These are phyloP conservation scores for Eucidaris tribuloides DNA, from an alignment of 35 echinoderm and acorn worm genomes.

Conservation along the genomic window DNA sequence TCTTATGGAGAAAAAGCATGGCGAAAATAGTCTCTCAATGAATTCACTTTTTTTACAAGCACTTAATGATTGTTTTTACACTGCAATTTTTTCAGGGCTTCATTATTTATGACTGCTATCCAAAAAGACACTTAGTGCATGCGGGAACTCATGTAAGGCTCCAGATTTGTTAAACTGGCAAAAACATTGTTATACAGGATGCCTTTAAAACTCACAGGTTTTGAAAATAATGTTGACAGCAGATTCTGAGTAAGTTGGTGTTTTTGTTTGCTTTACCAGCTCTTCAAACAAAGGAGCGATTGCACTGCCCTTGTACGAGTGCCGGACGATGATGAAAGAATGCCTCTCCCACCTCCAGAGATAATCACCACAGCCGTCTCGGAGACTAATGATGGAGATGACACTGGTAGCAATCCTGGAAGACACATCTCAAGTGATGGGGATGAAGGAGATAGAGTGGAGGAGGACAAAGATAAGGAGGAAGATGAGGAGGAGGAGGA, in stretches of 20 bases:
- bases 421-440: background rate
- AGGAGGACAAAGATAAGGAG: background rate
- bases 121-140: no score
- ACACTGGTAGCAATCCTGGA: background rate
- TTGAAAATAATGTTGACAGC: background rate
- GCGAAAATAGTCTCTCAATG: no score
- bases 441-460: no score
- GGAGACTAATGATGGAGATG: background rate
- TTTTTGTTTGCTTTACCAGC: background rate
- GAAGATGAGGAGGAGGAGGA: background rate
- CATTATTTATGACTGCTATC: no score
- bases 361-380: background rate
- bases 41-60: no score
- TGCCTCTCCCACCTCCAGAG: background rate
- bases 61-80: no score
- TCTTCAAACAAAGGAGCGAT: background rate
- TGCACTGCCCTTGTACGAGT: no score
- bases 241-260: background rate
- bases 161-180: no score
- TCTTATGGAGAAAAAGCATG: no score
- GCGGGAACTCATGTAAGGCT: no score
- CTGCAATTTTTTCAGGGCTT: no score
- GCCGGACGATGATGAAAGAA: conserved; percentile 1
- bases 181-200: no score
- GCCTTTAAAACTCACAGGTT: background rate